Evolutionary conservation across 2,113 vertebrate genomes (phyloP).

Genomic region (Nettapus auritus): DNA sequence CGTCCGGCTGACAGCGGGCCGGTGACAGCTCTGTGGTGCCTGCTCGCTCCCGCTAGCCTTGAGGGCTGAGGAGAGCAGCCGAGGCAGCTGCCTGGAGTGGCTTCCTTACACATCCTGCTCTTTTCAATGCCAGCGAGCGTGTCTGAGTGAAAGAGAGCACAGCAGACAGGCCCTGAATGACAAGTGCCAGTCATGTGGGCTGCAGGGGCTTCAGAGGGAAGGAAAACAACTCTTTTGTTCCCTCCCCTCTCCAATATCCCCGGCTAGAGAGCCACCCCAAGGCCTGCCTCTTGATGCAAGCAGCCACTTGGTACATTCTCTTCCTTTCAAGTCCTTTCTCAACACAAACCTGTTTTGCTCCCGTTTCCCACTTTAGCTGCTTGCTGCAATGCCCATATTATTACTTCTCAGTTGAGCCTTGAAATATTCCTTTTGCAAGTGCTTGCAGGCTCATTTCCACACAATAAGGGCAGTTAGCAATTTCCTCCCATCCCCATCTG

Average conservation of each 20-base stretch:
- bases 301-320: neutral
- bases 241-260: too few species aligned
- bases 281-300: neutral
- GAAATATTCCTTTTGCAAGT: neutral
- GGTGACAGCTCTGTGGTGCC: neutral
- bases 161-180: slow-evolving; percentile 20
- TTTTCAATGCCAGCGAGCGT: neutral
- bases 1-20: neutral
- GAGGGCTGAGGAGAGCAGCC: neutral
- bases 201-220: neutral
- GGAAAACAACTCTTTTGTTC: neutral
- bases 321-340: slow-evolving; percentile 5
- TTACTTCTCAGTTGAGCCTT: slow-evolving; percentile 39
- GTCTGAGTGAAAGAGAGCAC: neutral
- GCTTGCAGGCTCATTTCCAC: slow-evolving; percentile 37
- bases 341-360: neutral
- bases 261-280: neutral
- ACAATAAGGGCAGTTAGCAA: slow-evolving; percentile 36
- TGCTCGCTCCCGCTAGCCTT: neutral
- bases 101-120: slow-evolving; percentile 28
- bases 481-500: slow-evolving; percentile 54
- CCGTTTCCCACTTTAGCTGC: slow-evolving; percentile 21
- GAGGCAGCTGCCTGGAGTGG: neutral
- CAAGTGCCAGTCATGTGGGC: slow-evolving; percentile 11
- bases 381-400: neutral